phyloP scores from a whole-genome alignment of 2,797 vertebrate genomes.

The Sandelia bainsii region DNA sequence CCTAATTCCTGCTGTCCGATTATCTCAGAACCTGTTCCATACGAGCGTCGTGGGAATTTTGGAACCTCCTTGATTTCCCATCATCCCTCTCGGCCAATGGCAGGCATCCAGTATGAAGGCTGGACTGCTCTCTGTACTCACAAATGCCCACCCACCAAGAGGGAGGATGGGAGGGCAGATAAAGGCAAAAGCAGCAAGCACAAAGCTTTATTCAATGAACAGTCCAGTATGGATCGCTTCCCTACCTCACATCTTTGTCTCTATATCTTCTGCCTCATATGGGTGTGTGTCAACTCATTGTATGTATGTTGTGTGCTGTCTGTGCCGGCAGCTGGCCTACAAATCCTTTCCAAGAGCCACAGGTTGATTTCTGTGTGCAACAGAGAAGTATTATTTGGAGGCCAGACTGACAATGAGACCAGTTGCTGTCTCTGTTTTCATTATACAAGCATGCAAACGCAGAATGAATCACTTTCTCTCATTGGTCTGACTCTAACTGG shows the following conservation, averaged over 20 bases:
- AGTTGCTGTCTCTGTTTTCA: conserved; percentile 32
- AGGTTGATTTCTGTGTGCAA: conserved; percentile 64
- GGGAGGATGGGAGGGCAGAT: conserved; percentile 47
- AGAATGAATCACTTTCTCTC: conserved; percentile 12
- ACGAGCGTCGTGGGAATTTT: conserved; percentile 65
- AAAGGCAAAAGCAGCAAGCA: conserved; percentile 35
- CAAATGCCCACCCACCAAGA: conserved; percentile 51
- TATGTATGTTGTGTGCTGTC: conserved; percentile 42
- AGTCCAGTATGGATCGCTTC: conserved; percentile 32
- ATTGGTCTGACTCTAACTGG: conserved; percentile 11
- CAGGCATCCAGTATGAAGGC: conserved; percentile 58
- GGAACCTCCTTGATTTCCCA: conserved; percentile 61
- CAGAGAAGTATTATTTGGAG: conserved; percentile 45
- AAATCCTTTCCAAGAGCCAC: conserved; percentile 64
- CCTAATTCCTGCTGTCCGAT: conserved; percentile 64
- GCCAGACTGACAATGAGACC: conserved; percentile 41
- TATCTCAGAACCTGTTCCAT: conserved; percentile 67
- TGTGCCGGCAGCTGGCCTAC: conserved; percentile 50
- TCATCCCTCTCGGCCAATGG: conserved; percentile 48
- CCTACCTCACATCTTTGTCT: conserved; percentile 30
- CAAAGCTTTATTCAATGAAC: conserved; percentile 55
- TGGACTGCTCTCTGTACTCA: conserved; percentile 22
- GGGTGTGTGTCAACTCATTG: conserved; percentile 28
- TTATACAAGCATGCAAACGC: conserved; percentile 3
- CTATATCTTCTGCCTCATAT: conserved; percentile 19